phyloP scores from a whole-genome alignment of 2,888 invertebrate genomes.

The Agonopterix alstromeriana region DNA sequence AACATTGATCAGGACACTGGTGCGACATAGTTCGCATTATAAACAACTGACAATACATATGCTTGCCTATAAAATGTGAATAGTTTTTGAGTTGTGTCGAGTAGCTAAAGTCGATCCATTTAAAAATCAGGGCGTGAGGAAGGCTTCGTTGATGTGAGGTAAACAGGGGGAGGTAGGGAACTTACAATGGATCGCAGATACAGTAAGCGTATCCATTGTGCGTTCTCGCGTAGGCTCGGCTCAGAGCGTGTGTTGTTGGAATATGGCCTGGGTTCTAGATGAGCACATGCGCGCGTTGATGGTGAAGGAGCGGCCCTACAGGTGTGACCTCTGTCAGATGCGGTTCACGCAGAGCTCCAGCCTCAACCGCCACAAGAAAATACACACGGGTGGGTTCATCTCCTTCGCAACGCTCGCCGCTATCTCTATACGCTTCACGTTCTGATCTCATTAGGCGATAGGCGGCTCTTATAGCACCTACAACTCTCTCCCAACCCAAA shows the following conservation, averaged over 20 bases:
- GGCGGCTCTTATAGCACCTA: conserved; percentile 27
- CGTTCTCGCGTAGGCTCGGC: conserved; percentile 30
- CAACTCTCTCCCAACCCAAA: conserved; percentile 7
- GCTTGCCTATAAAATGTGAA: conserved; percentile 52
- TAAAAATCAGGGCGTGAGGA: conserved; percentile 67
- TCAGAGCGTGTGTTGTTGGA: conserved; percentile 43
- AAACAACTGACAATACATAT: background rate
- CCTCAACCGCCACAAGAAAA: conserved; percentile 83
- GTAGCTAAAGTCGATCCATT: conserved; percentile 25
- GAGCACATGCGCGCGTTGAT: conserved; percentile 74
- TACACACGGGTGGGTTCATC: conserved; percentile 78
- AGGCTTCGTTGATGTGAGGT: conserved; percentile 57
- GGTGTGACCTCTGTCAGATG: conserved; percentile 82
- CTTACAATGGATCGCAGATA: conserved; percentile 37
- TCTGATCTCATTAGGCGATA: conserved; percentile 14
- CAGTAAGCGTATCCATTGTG: conserved; percentile 34
- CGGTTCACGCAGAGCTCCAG: conserved; percentile 84
- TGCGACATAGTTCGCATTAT: conserved; percentile 38
- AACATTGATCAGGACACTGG: conserved; percentile 44
- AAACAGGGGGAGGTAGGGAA: conserved; percentile 72
- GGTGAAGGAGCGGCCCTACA: conserved; percentile 79
- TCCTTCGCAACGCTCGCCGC: conserved; percentile 40
- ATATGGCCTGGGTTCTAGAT: conserved; percentile 70
- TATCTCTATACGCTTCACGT: conserved; percentile 25
- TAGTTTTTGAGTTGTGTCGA: conserved; percentile 74